phyloP scores from a whole-genome alignment of 2,888 invertebrate genomes.

The Drosophila cracens region DNA sequence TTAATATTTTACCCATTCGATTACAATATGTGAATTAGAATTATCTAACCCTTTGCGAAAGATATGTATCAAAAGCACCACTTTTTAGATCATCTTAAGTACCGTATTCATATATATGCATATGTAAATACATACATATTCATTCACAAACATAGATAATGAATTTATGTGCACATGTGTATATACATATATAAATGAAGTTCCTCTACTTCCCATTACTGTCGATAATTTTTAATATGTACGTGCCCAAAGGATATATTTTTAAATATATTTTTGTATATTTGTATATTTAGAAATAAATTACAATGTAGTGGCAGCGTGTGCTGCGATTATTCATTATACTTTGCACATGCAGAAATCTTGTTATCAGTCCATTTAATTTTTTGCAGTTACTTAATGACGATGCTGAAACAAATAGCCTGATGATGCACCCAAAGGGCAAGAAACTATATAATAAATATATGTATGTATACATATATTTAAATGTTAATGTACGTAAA shows the following conservation, averaged over 20 bases:
- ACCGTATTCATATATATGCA: neutral
- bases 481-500: neutral
- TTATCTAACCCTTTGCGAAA: neutral
- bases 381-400: slow-evolving; percentile 19
- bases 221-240: neutral
- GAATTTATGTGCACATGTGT: neutral
- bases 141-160: neutral
- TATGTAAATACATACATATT: neutral
- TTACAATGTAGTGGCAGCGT: slow-evolving; percentile 15
- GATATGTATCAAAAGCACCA: neutral
- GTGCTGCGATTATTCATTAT: neutral
- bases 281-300: neutral
- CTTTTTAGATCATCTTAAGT: neutral
- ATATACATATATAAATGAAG: neutral
- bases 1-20: neutral
- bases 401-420: neutral
- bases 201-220: neutral
- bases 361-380: slow-evolving; percentile 31
- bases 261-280: neutral
- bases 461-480: neutral
- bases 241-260: neutral
- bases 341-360: slow-evolving; percentile 14
- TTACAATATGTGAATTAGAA: neutral
- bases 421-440: neutral
- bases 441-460: slow-evolving; percentile 3